A percentile compares a stretch with the other conserved stretches of the same genome.
Evolutionary conservation across 1,140 invertebrate species (phyloP).

Genomic region (Lepidostoma basale): DNA sequence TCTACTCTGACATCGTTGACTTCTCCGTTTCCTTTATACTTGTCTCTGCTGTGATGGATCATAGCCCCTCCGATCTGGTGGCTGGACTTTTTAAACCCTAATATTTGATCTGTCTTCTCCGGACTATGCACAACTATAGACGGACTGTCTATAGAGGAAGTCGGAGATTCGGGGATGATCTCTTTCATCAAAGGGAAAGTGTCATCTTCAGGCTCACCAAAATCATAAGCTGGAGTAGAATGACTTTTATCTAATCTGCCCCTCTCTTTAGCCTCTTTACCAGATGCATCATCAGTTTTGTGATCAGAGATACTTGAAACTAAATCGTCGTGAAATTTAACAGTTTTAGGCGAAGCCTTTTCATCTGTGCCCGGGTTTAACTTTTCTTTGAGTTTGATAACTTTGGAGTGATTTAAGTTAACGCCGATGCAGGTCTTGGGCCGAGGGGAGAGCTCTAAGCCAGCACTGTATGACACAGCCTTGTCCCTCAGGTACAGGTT

Average conservation of each 20-base stretch:
- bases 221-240: constrained; percentile 78
- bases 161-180: constrained; percentile 53
- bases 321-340: constrained; percentile 41
- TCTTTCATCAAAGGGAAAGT: constrained; percentile 48
- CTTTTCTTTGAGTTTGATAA: constrained; percentile 32
- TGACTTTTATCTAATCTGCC: constrained; percentile 75
- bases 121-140: constrained; percentile 46
- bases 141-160: constrained; percentile 49
- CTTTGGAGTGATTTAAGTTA: constrained; percentile 41
- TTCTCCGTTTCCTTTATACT: constrained; percentile 28
- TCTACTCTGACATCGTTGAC: neutral
- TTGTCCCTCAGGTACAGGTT: constrained; percentile 54
- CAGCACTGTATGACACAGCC: constrained; percentile 71
- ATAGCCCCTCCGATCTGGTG: constrained; percentile 53
- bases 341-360: constrained; percentile 34
- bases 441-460: constrained; percentile 68
- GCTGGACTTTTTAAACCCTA: constrained; percentile 55
- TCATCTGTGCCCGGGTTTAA: constrained; percentile 12
- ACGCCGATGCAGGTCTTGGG: constrained; percentile 71
- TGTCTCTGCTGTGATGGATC: constrained; percentile 47
- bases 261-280: constrained; percentile 49
- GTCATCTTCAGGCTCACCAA: constrained; percentile 53
- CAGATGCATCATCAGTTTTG: constrained; percentile 2
- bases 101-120: constrained; percentile 52
- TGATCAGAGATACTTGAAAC: constrained; percentile 45